A percentile compares a stretch with the other conserved stretches of the same genome.
These are phyloP conservation scores for Cuculus canorus DNA, from an alignment of 2,797 vertebrate species.

Conservation along the genomic window DNA sequence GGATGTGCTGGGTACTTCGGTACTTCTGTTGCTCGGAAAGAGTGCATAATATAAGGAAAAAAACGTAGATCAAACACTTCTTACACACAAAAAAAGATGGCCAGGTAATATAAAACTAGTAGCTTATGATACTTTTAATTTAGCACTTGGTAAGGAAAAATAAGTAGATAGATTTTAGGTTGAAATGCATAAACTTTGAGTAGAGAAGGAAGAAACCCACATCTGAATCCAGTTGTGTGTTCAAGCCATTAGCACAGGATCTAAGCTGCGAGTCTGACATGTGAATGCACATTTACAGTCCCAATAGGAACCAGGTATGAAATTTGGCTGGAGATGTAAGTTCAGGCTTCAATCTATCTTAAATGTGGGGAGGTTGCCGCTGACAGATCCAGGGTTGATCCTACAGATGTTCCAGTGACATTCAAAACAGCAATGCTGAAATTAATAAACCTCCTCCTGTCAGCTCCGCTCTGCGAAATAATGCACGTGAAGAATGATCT, in stretches of 20 bases:
- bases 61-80: background rate
- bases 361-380: background rate
- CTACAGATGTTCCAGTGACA: slow-evolving; percentile 46
- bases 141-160: background rate
- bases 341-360: background rate
- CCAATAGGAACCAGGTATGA: slow-evolving; percentile 45
- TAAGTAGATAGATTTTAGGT: background rate
- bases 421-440: slow-evolving; percentile 18
- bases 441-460: slow-evolving; percentile 33
- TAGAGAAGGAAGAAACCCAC: background rate
- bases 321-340: slow-evolving; percentile 6
- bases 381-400: background rate
- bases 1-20: background rate
- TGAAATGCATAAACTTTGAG: background rate
- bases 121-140: background rate
- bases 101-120: background rate
- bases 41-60: background rate
- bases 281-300: background rate
- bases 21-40: background rate
- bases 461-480: slow-evolving; percentile 51
- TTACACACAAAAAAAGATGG: background rate
- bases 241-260: background rate
- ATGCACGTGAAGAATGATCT: slow-evolving; percentile 52
- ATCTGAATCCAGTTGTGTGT: background rate
- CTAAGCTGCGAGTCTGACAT: background rate